phyloP scores from a whole-genome alignment of 2,888 invertebrate genomes.

The Calameuta filiformis region DNA sequence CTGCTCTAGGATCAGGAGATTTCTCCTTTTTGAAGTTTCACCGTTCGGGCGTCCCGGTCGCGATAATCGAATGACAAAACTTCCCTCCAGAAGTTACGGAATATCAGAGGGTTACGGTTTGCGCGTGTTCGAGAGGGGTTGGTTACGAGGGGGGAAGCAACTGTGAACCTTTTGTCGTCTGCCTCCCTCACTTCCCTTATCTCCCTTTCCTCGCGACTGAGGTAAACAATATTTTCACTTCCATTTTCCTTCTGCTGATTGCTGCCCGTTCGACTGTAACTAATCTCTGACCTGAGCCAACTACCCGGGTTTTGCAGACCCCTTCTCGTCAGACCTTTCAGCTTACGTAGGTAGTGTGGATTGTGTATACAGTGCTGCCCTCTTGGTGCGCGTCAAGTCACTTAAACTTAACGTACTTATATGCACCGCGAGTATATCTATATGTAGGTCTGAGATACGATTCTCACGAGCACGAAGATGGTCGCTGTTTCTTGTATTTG shows the following conservation, averaged over 20 bases:
- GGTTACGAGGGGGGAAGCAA: background rate
- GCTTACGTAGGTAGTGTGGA: background rate
- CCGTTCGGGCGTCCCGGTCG: background rate
- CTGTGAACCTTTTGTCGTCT: background rate
- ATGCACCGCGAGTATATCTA: background rate
- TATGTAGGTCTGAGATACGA: background rate
- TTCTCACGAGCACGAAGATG: background rate
- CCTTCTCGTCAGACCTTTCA: slow-evolving; percentile 10
- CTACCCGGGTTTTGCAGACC: background rate
- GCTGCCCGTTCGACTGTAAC: slow-evolving; percentile 29
- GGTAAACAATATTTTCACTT: slow-evolving; percentile 20
- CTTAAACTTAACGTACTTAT: background rate
- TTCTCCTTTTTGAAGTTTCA: background rate
- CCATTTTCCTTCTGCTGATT: slow-evolving; percentile 25
- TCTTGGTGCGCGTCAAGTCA: background rate
- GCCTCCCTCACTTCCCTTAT: too few species aligned
- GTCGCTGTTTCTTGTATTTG: background rate
- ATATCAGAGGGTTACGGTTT: background rate
- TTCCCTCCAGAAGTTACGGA: background rate
- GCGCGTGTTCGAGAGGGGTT: background rate
- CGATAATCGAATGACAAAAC: background rate
- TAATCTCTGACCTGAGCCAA: slow-evolving; percentile 18
- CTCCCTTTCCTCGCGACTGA: background rate
- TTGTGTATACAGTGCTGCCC: background rate
- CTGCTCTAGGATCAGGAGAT: background rate